Evolutionary conservation across 2,797 vertebrate species (phyloP).

Genomic region (Bufotes viridis): DNA sequence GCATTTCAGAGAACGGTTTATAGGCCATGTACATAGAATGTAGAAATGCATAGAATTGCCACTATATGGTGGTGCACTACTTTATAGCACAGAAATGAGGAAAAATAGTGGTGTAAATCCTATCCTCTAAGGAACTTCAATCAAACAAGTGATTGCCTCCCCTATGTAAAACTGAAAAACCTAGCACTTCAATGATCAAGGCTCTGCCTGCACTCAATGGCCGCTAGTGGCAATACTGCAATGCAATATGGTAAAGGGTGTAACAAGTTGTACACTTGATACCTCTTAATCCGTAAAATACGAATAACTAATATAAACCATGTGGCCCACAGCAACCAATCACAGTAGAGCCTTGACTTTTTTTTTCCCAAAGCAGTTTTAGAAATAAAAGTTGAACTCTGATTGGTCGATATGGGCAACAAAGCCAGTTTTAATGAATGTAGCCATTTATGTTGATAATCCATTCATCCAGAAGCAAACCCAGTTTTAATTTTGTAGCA

Average conservation of each 20-base stretch:
- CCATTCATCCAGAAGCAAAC: neutral
- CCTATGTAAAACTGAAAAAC: neutral
- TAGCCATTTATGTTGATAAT: neutral
- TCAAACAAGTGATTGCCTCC: neutral
- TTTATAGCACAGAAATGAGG: neutral
- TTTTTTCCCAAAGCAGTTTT: too few relatives aligned
- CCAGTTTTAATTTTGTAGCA: neutral
- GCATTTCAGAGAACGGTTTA: neutral
- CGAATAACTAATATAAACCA: too few relatives aligned
- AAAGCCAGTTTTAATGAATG: neutral
- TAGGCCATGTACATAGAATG: neutral
- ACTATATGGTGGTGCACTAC: neutral
- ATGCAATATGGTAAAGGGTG: neutral
- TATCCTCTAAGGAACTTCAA: neutral
- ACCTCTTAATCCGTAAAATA: too few relatives aligned
- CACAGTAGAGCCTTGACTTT: too few relatives aligned
- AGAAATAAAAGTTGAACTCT: too few relatives aligned
- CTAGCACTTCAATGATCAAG: neutral
- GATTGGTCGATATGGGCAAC: neutral
- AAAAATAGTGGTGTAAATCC: neutral
- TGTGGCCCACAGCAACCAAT: too few relatives aligned
- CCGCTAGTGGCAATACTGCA: neutral
- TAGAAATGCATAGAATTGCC: constrained; percentile 4
- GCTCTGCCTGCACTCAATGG: neutral
- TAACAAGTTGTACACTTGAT: too few relatives aligned